phyloP scores from a whole-genome alignment of 2,888 invertebrate genomes.

The Zaprionus lineosus region DNA sequence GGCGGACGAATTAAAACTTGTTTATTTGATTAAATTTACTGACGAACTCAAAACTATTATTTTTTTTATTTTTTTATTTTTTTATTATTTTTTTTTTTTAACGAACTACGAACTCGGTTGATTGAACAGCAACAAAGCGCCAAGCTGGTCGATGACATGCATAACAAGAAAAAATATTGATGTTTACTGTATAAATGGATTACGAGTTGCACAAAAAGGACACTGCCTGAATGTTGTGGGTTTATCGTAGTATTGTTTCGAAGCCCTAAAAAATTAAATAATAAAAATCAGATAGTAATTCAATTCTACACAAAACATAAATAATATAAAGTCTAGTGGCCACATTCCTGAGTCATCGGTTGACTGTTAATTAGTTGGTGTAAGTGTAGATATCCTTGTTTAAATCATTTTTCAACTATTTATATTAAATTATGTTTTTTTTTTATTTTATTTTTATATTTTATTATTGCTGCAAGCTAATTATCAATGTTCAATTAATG shows the following conservation, averaged over 20 bases:
- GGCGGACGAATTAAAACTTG: background rate
- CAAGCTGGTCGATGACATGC: constrained; percentile 24
- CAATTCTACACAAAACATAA: constrained; percentile 21
- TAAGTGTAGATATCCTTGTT: no score
- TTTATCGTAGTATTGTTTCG: constrained; percentile 37
- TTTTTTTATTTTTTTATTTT: constrained; percentile 18
- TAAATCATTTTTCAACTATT: no score
- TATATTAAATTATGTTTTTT: no score
- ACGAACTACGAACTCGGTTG: constrained; percentile 64
- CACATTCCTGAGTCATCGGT: no score
- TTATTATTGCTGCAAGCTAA: no score
- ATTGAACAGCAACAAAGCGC: constrained; percentile 61
- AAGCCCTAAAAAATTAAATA: no score
- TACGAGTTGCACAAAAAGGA: constrained; percentile 22
- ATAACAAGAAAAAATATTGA: constrained; percentile 46
- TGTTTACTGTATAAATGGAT: constrained; percentile 58
- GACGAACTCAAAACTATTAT: constrained; percentile 53
- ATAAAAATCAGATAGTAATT: constrained; percentile 34
- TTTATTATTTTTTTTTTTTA: constrained; percentile 33
- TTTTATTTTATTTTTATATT: no score
- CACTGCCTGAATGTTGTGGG: constrained; percentile 10
- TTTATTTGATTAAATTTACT: background rate
- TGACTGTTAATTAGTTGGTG: no score
- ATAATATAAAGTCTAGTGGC: no score
- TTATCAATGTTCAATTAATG: no score